Percentiles rank a stretch among this genome's conserved stretches.
Evolutionary conservation across 2,797 vertebrate genomes (phyloP).

Genomic region (Ptychobarbus kaznakovi): DNA sequence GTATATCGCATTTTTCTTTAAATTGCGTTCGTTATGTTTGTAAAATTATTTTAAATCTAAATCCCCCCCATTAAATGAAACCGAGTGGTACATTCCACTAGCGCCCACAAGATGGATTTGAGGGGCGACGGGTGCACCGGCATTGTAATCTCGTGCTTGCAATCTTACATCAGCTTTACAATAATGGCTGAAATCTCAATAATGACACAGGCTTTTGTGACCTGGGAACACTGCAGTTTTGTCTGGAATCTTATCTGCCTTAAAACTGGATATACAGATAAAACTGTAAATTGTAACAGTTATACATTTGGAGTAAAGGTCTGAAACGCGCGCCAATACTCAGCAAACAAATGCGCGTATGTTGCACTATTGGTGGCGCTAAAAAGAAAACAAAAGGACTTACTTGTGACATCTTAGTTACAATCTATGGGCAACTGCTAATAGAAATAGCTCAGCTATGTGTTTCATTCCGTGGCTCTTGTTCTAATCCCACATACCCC

Average conservation of each 20-base stretch:
- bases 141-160: slow-evolving; percentile 42
- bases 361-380: neutral
- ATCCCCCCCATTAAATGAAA: neutral
- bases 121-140: slow-evolving; percentile 25
- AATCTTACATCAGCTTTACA: slow-evolving; percentile 20
- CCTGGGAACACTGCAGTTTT: neutral
- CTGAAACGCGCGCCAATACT: neutral
- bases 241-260: neutral
- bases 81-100: slow-evolving; percentile 56
- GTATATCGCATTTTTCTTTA: rapidly evolving
- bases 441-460: neutral
- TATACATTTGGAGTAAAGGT: neutral
- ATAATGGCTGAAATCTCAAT: slow-evolving; percentile 15
- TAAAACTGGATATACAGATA: neutral
- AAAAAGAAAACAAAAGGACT: neutral
- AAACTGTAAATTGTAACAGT: neutral
- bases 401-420: neutral
- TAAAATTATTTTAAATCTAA: neutral
- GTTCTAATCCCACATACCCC: neutral
- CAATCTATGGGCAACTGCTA: neutral
- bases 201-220: neutral
- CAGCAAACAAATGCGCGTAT: neutral
- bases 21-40: neutral
- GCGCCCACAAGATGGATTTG: slow-evolving; percentile 21
- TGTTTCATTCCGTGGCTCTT: neutral